These are phyloP conservation scores for Brachyhypopomus occidentalis DNA, from an alignment of 2,113 vertebrate species.

Conservation along the genomic window DNA sequence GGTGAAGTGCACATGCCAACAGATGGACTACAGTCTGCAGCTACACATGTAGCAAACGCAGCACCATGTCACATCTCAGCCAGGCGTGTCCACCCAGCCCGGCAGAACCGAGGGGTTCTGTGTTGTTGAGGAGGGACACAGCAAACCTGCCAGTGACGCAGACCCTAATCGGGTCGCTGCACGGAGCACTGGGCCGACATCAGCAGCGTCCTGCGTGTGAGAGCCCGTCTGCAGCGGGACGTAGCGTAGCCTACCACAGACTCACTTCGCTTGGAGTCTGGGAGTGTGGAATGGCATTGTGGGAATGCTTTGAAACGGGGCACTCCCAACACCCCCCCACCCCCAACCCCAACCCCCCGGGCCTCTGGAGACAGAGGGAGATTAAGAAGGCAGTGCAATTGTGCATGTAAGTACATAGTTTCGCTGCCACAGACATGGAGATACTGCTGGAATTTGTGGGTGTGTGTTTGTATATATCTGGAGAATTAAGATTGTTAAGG, in stretches of 20 bases:
- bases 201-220: not conserved
- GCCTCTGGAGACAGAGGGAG: slow-evolving; percentile 5
- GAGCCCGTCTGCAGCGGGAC: not conserved
- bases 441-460: slow-evolving; percentile 5
- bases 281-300: slow-evolving; percentile 23
- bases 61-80: too few species aligned
- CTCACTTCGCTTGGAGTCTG: not conserved
- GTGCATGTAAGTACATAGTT: not conserved
- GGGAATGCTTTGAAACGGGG: not conserved
- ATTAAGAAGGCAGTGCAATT: not conserved
- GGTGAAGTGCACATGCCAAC: too few species aligned
- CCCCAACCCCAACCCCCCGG: not conserved
- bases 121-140: too few species aligned
- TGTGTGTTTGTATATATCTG: not conserved
- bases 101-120: too few species aligned
- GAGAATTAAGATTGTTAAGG: slow-evolving; percentile 20
- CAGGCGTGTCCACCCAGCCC: too few species aligned
- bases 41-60: too few species aligned
- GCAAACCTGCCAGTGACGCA: slow-evolving; percentile 17
- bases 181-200: too few species aligned
- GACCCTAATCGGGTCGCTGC: slow-evolving; percentile 24
- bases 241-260: not conserved
- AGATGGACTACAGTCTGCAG: too few species aligned
- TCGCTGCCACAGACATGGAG: not conserved
- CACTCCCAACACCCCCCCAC: not conserved